These are phyloP conservation scores for Actinia tenebrosa DNA, from an alignment of 64 coral and sea anemone species.

Conservation along the genomic window DNA sequence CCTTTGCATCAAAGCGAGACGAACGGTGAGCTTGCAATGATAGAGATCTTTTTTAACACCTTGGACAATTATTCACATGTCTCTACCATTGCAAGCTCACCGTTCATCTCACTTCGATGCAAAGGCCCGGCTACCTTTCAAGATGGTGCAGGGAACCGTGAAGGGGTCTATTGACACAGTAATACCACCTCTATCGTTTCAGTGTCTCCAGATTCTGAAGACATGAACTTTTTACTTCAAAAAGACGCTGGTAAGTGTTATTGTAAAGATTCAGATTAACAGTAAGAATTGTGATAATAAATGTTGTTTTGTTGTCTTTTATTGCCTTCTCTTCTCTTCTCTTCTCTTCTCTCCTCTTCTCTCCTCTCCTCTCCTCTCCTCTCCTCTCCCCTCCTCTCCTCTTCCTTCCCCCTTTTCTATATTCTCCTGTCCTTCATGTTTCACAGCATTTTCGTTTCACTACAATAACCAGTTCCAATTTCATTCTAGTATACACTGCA, in stretches of 20 bases:
- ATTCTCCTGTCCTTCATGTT: background rate
- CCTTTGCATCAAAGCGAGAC: too few species aligned
- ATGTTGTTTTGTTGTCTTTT: background rate
- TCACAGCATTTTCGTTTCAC: background rate
- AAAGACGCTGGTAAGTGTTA: constrained; percentile 77
- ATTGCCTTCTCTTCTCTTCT: background rate
- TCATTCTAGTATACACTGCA: constrained; percentile 76
- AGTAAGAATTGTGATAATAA: too few species aligned
- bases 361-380: background rate
- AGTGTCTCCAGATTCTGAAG: constrained; percentile 80
- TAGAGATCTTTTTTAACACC: too few species aligned
- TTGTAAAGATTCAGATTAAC: background rate
- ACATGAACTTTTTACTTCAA: constrained; percentile 70
- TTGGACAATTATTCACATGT: too few species aligned
- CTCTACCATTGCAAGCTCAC: too few species aligned
- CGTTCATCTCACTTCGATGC: too few species aligned
- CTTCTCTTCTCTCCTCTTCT: too few species aligned
- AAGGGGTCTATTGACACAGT: too few species aligned
- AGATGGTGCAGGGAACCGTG: too few species aligned
- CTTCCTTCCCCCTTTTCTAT: background rate
- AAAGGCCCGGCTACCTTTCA: too few species aligned
- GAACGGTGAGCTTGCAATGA: too few species aligned
- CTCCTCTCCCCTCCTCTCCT: background rate
- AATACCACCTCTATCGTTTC: background rate
- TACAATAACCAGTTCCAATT: background rate